Base-by-base conservation (phyloP, 2,113 vertebrate species). In the Scomber scombrus region DNA sequence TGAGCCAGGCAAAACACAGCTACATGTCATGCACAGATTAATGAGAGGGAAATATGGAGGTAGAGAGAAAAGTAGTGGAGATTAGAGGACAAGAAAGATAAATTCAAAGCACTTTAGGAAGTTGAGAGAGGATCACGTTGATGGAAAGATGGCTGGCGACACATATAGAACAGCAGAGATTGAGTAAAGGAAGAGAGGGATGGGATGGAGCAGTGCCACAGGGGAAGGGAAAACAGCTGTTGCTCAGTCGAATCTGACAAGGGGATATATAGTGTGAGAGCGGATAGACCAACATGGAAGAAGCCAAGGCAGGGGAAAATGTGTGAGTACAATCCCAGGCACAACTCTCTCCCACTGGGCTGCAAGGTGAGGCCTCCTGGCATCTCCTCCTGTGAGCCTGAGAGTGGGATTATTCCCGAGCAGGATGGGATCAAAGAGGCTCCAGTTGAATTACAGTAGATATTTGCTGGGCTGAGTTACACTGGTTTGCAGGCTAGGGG, bases 191-290 rank as follows among this genome's bases (percentile, higher is more conserved):
- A 31, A 67, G 34, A 70, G 71, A 86, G 58, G 72, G 75, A 84
- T 46, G 21, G 29, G 52, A 84, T 84, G 80, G 76, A 84, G 86
- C 34, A 45, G 13, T 0, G 43, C 75, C 86, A 79, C 29, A 52
- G 19, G 68, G 57, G 66, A 89, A 84, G 58, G 19, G 67, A 84
- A 89, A 89, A 72, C 90, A 92, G 88, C 90, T 92, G 90, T 70
- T 79, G 73, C 85, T 56, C 21, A 0, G 18, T 57, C 3, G 18
- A 84, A 63, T 84, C 80, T 85, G 84, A 85, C 81, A 78, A 34
- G 58, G 26, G 31, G 51, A 75, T 83, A 80, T 85, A 81, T 84
- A 60, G 52, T 84, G 81, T 71, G 84, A 86, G 75, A 71, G 58
- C 11, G 10, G 65, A 57, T 46, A 64, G 71, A 90, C 62, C 75